Evolutionary conservation across 1,140 invertebrate genomes (phyloP).

Genomic region (Diachasmimorpha longicaudata): DNA sequence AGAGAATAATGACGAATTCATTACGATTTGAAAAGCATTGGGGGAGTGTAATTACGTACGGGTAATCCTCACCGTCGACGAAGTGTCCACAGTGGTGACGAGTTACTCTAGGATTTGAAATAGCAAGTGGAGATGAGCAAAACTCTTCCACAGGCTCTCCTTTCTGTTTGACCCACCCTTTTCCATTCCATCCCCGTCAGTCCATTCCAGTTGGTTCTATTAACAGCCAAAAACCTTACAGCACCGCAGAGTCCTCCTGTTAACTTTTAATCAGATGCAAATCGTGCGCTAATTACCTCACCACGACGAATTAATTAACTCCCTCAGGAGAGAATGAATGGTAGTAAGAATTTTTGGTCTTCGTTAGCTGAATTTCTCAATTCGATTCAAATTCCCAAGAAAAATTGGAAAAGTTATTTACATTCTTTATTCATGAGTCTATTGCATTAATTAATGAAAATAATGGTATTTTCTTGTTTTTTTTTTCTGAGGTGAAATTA

Average conservation of each 20-base stretch:
- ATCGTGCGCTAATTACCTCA: slow-evolving; percentile 41
- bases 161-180: not conserved
- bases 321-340: not conserved
- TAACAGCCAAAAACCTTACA: slow-evolving; percentile 10
- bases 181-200: not conserved
- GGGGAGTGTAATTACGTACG: slow-evolving; percentile 16
- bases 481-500: not conserved
- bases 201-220: not conserved
- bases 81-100: slow-evolving; percentile 9
- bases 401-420: not conserved
- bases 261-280: slow-evolving; percentile 48
- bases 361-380: not conserved
- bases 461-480: not conserved
- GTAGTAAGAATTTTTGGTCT: not conserved
- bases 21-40: not conserved
- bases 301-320: slow-evolving; percentile 42
- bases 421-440: not conserved
- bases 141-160: not conserved
- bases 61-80: slow-evolving; percentile 5
- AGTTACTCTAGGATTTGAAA: slow-evolving; percentile 4
- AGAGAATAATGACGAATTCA: slow-evolving; percentile 5
- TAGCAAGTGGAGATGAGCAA: not conserved
- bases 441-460: not conserved
- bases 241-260: slow-evolving; percentile 16
- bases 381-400: not conserved